Conservation (phyloP, 1,140 invertebrate genomes). For the Danaus plexippus region DNA sequence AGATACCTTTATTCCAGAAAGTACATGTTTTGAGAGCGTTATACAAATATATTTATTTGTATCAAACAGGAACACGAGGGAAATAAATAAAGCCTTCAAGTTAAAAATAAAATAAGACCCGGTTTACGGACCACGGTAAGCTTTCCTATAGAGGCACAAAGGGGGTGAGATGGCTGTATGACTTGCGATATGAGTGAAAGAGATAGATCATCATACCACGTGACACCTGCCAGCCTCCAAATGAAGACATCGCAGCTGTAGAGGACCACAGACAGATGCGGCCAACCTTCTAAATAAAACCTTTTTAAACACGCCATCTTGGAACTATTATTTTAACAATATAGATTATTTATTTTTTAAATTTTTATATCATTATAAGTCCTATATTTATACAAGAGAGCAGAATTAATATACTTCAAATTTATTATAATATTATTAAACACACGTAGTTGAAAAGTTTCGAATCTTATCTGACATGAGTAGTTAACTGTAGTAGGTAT, state of each 20-base stretch:
- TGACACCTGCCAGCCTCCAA: constrained; percentile 67
- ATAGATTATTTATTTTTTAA: no score
- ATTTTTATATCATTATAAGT: no score
- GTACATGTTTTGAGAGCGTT: constrained; percentile 16
- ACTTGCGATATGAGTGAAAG: constrained; percentile 21
- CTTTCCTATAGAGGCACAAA: constrained; percentile 53
- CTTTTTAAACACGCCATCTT: no score
- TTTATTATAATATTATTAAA: no score
- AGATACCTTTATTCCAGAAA: constrained; percentile 1
- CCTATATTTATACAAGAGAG: no score
- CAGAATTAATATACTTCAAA: no score
- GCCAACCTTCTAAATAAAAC: constrained; percentile 37
- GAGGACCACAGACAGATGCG: constrained; percentile 41
- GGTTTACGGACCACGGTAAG: constrained; percentile 44
- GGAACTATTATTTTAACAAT: no score
- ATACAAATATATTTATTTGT: constrained; percentile 44
- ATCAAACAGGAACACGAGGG: constrained; percentile 45
- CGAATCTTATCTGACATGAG: no score
- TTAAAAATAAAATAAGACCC: constrained; percentile 44
- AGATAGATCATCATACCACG: constrained; percentile 39
- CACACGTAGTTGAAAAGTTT: no score
- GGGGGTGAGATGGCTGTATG: constrained; percentile 34
- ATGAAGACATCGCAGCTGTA: constrained; percentile 70
- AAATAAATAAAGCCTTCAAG: constrained; percentile 59
- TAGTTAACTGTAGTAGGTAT: no score